These are phyloP conservation scores for Endomychus coccineus DNA, from an alignment of 2,888 invertebrate species.

Conservation along the genomic window DNA sequence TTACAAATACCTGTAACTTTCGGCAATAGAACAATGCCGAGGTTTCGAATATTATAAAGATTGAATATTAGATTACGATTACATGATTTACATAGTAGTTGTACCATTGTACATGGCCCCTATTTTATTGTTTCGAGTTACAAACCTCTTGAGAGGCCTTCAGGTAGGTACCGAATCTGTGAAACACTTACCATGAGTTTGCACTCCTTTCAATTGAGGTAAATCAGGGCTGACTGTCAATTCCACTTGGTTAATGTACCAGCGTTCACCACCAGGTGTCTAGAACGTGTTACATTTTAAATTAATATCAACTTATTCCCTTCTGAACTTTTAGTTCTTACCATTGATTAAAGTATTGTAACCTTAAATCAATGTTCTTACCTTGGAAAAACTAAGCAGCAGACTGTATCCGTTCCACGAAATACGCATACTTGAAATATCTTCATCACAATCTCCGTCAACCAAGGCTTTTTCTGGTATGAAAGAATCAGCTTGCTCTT, in stretches of 20 bases:
- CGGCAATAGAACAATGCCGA: too few species aligned
- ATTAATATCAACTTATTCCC: background rate
- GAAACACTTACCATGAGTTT: conserved; percentile 33
- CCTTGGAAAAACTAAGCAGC: conserved; percentile 74
- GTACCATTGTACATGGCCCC: too few species aligned
- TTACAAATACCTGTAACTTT: too few species aligned
- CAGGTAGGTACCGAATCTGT: too few species aligned
- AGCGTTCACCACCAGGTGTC: conserved; percentile 83
- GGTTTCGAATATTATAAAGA: too few species aligned
- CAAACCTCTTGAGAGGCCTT: too few species aligned
- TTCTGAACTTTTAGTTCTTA: background rate
- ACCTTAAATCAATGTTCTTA: conserved; percentile 32
- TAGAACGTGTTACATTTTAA: too few species aligned
- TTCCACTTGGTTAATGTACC: conserved; percentile 76
- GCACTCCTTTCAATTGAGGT: conserved; percentile 36
- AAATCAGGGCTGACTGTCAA: conserved; percentile 58
- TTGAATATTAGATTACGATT: too few species aligned
- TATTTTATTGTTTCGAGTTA: too few species aligned
- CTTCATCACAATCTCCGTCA: conserved; percentile 68
- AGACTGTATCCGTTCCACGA: conserved; percentile 70
- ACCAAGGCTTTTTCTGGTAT: conserved; percentile 67
- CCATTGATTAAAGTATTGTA: conserved; percentile 3
- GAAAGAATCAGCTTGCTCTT: conserved; percentile 58
- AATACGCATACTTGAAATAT: conserved; percentile 62
- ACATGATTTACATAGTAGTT: too few species aligned